A percentile compares a stretch with the other conserved stretches of the same genome.
These are phyloP conservation scores for Bucco capensis DNA, from an alignment of 2,113 vertebrate species.

Conservation along the genomic window DNA sequence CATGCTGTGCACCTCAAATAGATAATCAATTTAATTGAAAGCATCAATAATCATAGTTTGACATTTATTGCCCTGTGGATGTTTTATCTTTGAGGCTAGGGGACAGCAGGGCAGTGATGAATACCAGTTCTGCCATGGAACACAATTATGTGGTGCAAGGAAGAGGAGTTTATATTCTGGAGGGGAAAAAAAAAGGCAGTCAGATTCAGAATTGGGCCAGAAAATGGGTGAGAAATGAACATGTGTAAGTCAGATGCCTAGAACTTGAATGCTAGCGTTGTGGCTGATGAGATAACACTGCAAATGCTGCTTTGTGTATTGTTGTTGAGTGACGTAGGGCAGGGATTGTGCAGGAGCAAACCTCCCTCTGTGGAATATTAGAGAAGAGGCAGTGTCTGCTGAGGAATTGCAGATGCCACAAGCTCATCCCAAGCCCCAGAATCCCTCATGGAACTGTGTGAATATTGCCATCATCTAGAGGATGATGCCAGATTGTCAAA, in stretches of 20 bases:
- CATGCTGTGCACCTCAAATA: constrained; percentile 71
- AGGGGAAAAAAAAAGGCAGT: background rate
- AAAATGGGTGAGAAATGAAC: constrained; percentile 54
- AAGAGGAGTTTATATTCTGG: constrained; percentile 64
- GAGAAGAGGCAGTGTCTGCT: too few species aligned
- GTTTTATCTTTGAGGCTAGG: constrained; percentile 89
- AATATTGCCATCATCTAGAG: too few species aligned
- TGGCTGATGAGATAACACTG: background rate
- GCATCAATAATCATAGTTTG: constrained; percentile 89
- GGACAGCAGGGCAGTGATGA: constrained; percentile 84
- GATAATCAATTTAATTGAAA: constrained; percentile 95
- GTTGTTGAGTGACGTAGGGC: background rate
- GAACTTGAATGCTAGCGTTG: background rate
- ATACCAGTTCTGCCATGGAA: constrained; percentile 81
- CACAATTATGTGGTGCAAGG: constrained; percentile 76
- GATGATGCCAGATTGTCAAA: too few species aligned
- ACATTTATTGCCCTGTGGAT: constrained; percentile 91
- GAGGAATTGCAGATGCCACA: too few species aligned
- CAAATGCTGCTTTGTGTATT: background rate
- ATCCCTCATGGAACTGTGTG: too few species aligned
- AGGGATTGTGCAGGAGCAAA: background rate
- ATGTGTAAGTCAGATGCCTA: background rate
- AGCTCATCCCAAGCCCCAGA: too few species aligned
- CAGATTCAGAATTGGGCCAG: constrained; percentile 65
- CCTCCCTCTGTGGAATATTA: background rate